These are phyloP conservation scores for Danio tinwini DNA, from an alignment of 2,797 vertebrate species.

Conservation along the genomic window DNA sequence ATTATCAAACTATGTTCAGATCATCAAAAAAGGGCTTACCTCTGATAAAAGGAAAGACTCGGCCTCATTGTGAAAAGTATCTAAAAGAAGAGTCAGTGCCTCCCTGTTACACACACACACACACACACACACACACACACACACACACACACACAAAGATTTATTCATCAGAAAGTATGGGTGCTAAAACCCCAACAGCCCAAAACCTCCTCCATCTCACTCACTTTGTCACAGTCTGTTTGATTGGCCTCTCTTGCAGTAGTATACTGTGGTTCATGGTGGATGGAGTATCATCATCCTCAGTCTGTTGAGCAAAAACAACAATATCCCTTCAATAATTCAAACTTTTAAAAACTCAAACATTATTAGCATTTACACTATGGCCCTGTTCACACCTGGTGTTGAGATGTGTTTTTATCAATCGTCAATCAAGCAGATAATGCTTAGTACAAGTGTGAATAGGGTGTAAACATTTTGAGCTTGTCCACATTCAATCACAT, in stretches of 20 bases:
- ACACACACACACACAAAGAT: constrained; percentile 8
- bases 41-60: constrained; percentile 89
- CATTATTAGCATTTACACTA: neutral
- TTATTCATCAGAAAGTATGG: neutral
- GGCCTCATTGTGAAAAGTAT: constrained; percentile 94
- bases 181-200: neutral
- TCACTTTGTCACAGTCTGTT: constrained; percentile 95
- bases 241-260: constrained; percentile 93
- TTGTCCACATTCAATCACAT: too few relatives aligned
- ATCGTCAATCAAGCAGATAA: too few relatives aligned
- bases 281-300: constrained; percentile 87
- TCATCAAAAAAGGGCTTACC: constrained; percentile 71
- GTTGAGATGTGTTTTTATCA: too few relatives aligned
- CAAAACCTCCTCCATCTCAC: constrained; percentile 60
- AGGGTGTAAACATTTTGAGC: too few relatives aligned
- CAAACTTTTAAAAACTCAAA: constrained; percentile 6
- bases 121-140: constrained; percentile 29
- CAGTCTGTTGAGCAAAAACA: constrained; percentile 73
- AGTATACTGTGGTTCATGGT: constrained; percentile 93
- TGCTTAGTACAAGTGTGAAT: too few relatives aligned
- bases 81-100: constrained; percentile 91
- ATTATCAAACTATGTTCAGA: neutral
- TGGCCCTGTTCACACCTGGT: too few relatives aligned
- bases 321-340: neutral
- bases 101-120: constrained; percentile 77